Evolutionary conservation across 2,113 vertebrate genomes (phyloP).

Genomic region (Machaerirhynchus nigripectus): DNA sequence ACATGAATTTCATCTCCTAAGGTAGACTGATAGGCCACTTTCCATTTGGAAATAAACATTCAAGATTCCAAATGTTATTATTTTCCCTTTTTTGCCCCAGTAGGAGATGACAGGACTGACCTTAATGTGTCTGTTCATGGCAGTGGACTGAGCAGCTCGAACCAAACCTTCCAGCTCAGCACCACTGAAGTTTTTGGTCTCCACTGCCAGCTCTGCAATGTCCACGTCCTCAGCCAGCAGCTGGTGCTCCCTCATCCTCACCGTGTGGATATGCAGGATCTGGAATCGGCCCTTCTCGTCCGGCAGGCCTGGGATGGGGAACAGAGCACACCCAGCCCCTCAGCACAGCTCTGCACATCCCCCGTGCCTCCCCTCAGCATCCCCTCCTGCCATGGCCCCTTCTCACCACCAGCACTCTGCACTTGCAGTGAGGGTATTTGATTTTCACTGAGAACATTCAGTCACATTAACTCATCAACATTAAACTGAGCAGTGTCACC

Average conservation of each 20-base stretch:
- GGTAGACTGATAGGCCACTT: background rate
- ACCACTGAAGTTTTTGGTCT: conserved; percentile 97
- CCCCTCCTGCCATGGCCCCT: background rate
- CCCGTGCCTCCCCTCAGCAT: background rate
- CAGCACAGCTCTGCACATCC: background rate
- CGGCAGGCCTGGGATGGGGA: conserved; percentile 78
- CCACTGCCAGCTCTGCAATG: conserved; percentile 84
- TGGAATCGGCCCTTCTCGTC: conserved; percentile 91
- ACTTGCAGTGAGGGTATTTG: background rate
- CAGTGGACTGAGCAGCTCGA: conserved; percentile 93
- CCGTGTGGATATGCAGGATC: conserved; percentile 93
- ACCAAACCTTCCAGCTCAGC: conserved; percentile 95
- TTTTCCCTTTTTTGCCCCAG: background rate
- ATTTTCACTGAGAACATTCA: background rate
- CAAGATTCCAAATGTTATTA: background rate
- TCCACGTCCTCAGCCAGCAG: conserved; percentile 85
- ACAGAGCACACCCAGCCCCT: background rate
- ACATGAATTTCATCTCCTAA: background rate
- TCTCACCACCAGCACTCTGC: background rate
- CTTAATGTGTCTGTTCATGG: conserved; percentile 99
- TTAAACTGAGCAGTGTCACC: background rate
- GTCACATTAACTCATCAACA: background rate
- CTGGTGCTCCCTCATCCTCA: conserved; percentile 87
- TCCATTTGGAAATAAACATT: background rate
- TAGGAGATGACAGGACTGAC: conserved; percentile 59